Base-by-base conservation (phyloP, 2,797 vertebrate species). In the Propithecus perrieri region DNA sequence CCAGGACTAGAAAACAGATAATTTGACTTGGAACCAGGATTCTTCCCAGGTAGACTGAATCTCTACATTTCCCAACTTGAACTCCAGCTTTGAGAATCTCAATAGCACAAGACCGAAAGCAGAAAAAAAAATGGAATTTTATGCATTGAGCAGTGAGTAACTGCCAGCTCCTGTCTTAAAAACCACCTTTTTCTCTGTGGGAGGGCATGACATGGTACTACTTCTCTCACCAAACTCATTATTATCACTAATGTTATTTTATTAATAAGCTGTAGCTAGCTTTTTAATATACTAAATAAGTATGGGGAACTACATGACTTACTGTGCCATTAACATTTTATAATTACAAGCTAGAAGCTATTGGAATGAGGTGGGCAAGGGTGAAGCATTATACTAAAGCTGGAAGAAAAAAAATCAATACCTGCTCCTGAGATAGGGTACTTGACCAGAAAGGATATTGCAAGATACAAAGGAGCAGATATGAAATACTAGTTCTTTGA, bases 381-480 rank as follows among this genome's bases (percentile, higher is more conserved):
- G 91, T 96, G 97, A 98, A 97, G 79, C 91, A 95, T 96, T 98
- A 90, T 98, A 98, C 97, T 98, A 96, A 94, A 98, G 85, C 97
- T 98, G 78, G 95, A 55, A 65, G 33, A n/a, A 61, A 97, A 91
- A 91, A 98, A 98, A 98, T 98, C 98, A 98, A 98, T 98, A 98
- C 92, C 94, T 97, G 89, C 78, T 98, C 80, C 88, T 94, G 85
- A 98, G 98, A 98, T 98, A 98, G 96, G 95, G 84, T 97, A 97
- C 97, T 98, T 98, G 98, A 98, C 98, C 98, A 98, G 97, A 98
- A 98, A 98, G 98, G 97, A 98, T 98, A 98, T 98, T 98, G 96
- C 94, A 96, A 98, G 98, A 98, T 98, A 98, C 97, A 98, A 98
- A 98, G 97, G 89, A 98, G 76, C 43, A 98, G 98, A 98, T 43